phyloP scores from a whole-genome alignment of 2,113 vertebrate species.

The Leucosticte australis region DNA sequence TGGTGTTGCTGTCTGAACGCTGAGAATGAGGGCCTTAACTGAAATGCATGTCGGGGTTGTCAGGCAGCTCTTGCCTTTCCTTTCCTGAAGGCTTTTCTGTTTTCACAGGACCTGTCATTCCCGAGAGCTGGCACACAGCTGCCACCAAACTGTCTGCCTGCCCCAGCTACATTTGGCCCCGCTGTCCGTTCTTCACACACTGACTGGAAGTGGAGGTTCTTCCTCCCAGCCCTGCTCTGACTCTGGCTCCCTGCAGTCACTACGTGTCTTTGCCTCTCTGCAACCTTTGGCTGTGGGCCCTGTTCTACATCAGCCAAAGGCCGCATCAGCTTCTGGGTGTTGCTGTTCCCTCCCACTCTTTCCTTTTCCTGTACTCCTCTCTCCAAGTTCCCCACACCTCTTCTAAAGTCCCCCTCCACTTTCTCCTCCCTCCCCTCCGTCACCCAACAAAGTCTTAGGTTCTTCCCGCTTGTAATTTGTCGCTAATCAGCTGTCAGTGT shows the following conservation, averaged over 20 bases:
- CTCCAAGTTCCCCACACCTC: neutral
- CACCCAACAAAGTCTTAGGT: slow-evolving; percentile 74
- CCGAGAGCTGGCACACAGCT: neutral
- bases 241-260: neutral
- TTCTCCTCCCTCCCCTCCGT: neutral
- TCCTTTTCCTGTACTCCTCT: neutral
- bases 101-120: accelerated
- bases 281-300: neutral
- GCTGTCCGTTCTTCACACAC: accelerated
- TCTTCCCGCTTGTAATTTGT: slow-evolving; percentile 92
- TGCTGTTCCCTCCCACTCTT: neutral
- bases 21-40: neutral
- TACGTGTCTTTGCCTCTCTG: neutral
- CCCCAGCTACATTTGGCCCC: neutral
- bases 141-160: neutral
- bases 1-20: neutral
- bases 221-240: neutral
- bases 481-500: slow-evolving; percentile 98
- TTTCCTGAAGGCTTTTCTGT: neutral
- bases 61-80: accelerated
- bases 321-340: neutral
- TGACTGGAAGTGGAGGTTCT: neutral
- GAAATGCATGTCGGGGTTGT: neutral
- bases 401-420: neutral
- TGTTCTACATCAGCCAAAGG: neutral